Evolutionary conservation across 1,140 invertebrate genomes (phyloP).

Genomic region (Heliconius melpomene): DNA sequence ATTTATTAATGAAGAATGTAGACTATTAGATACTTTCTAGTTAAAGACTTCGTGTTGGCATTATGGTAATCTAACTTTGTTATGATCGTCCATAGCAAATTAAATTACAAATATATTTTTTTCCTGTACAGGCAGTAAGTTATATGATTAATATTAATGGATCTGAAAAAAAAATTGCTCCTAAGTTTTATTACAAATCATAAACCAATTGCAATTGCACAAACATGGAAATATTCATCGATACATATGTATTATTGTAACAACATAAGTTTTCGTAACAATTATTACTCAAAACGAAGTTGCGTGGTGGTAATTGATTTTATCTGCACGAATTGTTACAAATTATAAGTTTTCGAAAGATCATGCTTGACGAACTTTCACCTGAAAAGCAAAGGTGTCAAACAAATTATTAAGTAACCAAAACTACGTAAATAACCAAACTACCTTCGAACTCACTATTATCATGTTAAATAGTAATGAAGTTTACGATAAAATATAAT

Average conservation of each 20-base stretch:
- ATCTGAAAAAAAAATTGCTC: background rate
- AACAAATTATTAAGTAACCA: background rate
- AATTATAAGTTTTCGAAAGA: conserved; percentile 51
- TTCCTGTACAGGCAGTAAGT: background rate
- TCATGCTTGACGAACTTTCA: conserved; percentile 56
- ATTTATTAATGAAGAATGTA: conserved; percentile 1
- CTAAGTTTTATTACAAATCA: background rate
- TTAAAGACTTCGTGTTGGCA: background rate
- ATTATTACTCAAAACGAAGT: background rate
- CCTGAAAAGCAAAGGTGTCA: conserved; percentile 30
- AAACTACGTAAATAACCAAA: background rate
- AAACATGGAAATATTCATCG: background rate
- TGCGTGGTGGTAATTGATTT: conserved; percentile 42
- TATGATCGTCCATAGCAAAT: background rate
- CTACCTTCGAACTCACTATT: background rate
- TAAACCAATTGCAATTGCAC: background rate
- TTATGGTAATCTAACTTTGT: background rate
- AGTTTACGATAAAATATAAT: too few relatives aligned
- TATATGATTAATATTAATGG: background rate
- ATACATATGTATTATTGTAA: background rate
- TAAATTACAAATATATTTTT: background rate
- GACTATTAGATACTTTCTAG: conserved; percentile 26
- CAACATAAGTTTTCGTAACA: conserved; percentile 27
- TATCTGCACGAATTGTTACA: conserved; percentile 39
- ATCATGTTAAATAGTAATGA: background rate